These are phyloP conservation scores for Synergus japonicus DNA, from an alignment of 2,888 invertebrate species.

Conservation along the genomic window DNA sequence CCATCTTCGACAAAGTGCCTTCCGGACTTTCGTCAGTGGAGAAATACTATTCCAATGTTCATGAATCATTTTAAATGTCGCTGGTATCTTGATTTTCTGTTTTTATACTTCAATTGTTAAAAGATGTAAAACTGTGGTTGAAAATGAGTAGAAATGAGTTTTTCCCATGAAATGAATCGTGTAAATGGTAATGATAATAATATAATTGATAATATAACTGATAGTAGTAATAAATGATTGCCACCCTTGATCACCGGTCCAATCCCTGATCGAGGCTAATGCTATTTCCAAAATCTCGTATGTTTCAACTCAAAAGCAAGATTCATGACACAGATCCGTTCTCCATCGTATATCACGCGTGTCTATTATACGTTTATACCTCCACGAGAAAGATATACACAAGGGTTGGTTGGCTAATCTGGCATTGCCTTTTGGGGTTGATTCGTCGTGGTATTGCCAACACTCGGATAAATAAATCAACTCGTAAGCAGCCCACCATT, in stretches of 20 bases:
- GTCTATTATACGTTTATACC: constrained; percentile 56
- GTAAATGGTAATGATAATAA: too few species aligned
- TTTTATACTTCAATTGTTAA: too few species aligned
- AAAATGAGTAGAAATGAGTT: too few species aligned
- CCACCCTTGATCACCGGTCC: neutral
- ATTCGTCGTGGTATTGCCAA: constrained; percentile 74
- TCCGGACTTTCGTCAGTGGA: constrained; percentile 67
- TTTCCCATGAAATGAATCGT: too few species aligned
- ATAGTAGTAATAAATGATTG: neutral
- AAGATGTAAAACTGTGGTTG: too few species aligned
- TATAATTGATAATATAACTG: too few species aligned
- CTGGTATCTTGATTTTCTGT: too few species aligned
- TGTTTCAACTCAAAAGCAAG: neutral
- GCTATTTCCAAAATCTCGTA: neutral
- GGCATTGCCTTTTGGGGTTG: constrained; percentile 65
- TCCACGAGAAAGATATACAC: constrained; percentile 58
- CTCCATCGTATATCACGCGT: constrained; percentile 55
- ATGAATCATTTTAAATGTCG: neutral
- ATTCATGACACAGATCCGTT: constrained; percentile 52
- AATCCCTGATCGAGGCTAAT: neutral
- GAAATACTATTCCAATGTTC: constrained; percentile 13
- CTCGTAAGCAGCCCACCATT: constrained; percentile 73
- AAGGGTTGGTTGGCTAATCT: constrained; percentile 56
- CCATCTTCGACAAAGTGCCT: constrained; percentile 66
- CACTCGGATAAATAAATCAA: constrained; percentile 76